Conservation (phyloP, 2,888 invertebrate species). For the Nemoura dubitans region DNA sequence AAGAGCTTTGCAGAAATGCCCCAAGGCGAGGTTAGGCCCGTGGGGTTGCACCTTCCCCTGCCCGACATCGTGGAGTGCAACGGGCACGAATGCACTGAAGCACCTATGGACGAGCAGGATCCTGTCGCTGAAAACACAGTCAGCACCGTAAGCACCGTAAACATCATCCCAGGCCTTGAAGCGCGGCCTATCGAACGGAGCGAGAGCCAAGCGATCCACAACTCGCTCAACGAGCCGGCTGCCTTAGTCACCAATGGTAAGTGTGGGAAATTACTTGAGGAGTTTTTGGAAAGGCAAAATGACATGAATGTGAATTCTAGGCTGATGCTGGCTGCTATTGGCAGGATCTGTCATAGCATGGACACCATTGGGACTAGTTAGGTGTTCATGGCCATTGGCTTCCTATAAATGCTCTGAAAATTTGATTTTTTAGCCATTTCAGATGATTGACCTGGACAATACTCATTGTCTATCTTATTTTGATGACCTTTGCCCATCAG, state of each 20-base stretch:
- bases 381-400: no score
- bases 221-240: conserved; percentile 32
- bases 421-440: no score
- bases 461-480: no score
- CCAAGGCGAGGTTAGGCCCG: conserved; percentile 56
- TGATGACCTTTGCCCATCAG: no score
- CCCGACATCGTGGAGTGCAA: conserved; percentile 48
- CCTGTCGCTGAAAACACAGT: background rate
- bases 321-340: no score
- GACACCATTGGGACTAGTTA: no score
- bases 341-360: no score
- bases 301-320: no score
- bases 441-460: no score
- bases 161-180: background rate
- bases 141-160: background rate
- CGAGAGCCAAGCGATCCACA: conserved; percentile 50
- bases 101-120: background rate
- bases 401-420: no score
- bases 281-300: no score
- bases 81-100: conserved; percentile 48
- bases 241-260: background rate
- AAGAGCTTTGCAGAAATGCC: conserved; percentile 57
- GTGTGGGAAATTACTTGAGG: no score
- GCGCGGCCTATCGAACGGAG: conserved; percentile 45
- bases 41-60: conserved; percentile 49